Conservation (phyloP, 2,113 vertebrate genomes). For the Aythya baeri region DNA sequence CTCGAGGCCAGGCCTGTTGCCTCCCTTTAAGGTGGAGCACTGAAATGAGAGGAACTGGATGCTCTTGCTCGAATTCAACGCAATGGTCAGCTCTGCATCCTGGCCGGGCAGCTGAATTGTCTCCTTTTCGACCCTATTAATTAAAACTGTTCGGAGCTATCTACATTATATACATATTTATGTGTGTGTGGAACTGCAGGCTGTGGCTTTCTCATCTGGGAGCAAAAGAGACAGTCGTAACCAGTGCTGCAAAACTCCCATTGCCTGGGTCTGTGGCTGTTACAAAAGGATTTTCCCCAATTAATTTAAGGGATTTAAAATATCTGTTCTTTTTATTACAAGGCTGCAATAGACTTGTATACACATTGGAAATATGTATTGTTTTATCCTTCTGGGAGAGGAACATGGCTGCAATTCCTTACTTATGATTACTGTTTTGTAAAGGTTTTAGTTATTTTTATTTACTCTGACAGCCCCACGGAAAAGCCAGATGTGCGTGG, state of each 20-base stretch:
- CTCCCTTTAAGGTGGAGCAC: fast-evolving
- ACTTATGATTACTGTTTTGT: not conserved
- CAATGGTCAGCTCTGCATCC: not conserved
- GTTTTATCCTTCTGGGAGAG: not conserved
- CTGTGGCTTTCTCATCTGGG: not conserved
- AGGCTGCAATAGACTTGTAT: not conserved
- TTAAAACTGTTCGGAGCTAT: not conserved
- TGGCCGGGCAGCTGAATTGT: not conserved
- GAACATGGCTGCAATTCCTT: not conserved
- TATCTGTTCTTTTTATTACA: not conserved
- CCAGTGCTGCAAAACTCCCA: not conserved
- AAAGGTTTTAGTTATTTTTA: not conserved
- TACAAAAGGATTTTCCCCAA: not conserved
- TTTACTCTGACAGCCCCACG: fast-evolving
- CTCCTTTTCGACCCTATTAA: not conserved
- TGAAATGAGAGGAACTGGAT: not conserved
- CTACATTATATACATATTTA: no score
- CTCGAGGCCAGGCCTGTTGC: fast-evolving
- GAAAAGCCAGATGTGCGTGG: not conserved
- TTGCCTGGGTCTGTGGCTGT: not conserved
- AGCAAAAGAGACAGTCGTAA: not conserved
- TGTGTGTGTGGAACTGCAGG: not conserved
- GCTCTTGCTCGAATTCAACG: not conserved
- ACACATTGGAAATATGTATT: not conserved
- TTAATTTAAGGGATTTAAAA: not conserved